Evolutionary conservation across 2,888 invertebrate genomes (phyloP).

Genomic region (Hirtodrosophila confusa): DNA sequence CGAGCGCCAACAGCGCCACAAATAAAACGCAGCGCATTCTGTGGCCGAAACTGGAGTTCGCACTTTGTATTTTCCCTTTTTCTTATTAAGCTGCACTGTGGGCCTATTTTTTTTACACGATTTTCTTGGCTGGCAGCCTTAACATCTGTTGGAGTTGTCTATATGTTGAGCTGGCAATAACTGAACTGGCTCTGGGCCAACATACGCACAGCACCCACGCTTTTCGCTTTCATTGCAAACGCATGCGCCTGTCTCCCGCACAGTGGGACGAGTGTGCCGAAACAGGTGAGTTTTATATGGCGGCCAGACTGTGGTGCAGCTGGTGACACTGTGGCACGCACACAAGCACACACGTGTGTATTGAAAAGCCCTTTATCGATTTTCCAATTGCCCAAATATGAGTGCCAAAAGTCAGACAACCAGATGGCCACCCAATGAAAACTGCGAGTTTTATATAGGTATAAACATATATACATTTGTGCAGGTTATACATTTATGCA

Average conservation of each 20-base stretch:
- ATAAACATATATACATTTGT: too few species aligned
- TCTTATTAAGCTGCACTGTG: slow-evolving; percentile 7
- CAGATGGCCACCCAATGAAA: slow-evolving; percentile 5
- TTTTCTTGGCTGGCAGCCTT: slow-evolving; percentile 45
- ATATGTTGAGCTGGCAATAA: slow-evolving; percentile 74
- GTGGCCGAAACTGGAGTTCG: background rate
- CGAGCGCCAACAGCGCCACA: slow-evolving; percentile 51
- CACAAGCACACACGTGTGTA: slow-evolving; percentile 15
- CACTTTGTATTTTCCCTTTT: slow-evolving; percentile 10
- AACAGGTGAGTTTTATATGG: slow-evolving; percentile 13
- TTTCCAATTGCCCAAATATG: slow-evolving; percentile 49
- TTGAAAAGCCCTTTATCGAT: slow-evolving; percentile 62
- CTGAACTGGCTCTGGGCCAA: slow-evolving; percentile 61
- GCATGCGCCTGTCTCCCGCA: slow-evolving; percentile 58
- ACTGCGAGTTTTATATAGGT: slow-evolving; percentile 19
- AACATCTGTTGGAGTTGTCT: slow-evolving; percentile 76
- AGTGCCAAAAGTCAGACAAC: slow-evolving; percentile 41
- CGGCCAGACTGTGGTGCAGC: too few species aligned
- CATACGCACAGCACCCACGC: slow-evolving; percentile 61
- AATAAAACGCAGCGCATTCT: slow-evolving; percentile 49
- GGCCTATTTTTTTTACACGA: slow-evolving; percentile 25
- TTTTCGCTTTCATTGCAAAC: slow-evolving; percentile 69
- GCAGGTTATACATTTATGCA: too few species aligned
- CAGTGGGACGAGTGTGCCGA: slow-evolving; percentile 30
- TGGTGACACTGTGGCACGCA: slow-evolving; percentile 48